Percentiles rank a stretch among this genome's conserved stretches.
Conservation (phyloP, 2,797 vertebrate genomes). For the Aldrovandia affinis region DNA sequence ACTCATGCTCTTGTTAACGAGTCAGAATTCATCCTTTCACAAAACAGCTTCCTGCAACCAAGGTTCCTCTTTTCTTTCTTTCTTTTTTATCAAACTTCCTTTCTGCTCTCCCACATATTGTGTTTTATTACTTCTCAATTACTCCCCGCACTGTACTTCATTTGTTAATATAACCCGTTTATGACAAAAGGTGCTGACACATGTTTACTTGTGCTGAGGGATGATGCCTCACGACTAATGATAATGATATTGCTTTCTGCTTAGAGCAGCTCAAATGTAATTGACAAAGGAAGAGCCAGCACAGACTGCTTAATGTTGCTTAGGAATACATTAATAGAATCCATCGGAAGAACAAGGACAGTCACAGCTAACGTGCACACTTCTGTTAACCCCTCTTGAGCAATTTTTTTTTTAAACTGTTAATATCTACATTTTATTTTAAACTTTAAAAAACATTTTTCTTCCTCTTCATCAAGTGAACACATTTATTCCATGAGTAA, state of each 20-base stretch:
- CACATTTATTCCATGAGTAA: neutral
- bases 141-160: constrained; percentile 24
- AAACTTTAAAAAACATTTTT: neutral
- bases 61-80: neutral
- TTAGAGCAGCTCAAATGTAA: constrained; percentile 41
- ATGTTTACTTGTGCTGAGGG: constrained; percentile 36
- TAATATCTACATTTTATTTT: neutral
- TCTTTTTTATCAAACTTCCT: neutral
- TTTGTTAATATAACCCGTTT: constrained; percentile 39
- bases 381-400: constrained; percentile 1
- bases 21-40: neutral
- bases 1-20: neutral
- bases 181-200: constrained; percentile 38
- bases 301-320: constrained; percentile 31
- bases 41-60: neutral
- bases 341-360: constrained; percentile 9
- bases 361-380: neutral
- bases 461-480: neutral
- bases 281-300: constrained; percentile 33
- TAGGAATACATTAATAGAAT: constrained; percentile 29
- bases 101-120: constrained; percentile 19
- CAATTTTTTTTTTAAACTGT: neutral
- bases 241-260: constrained; percentile 36
- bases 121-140: constrained; percentile 33
- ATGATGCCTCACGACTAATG: constrained; percentile 32